Percentiles rank a stretch among this genome's conserved stretches.
These are phyloP conservation scores for Stichopus chloronotus DNA, from an alignment of 35 echinoderm and acorn worm species.

Conservation along the genomic window DNA sequence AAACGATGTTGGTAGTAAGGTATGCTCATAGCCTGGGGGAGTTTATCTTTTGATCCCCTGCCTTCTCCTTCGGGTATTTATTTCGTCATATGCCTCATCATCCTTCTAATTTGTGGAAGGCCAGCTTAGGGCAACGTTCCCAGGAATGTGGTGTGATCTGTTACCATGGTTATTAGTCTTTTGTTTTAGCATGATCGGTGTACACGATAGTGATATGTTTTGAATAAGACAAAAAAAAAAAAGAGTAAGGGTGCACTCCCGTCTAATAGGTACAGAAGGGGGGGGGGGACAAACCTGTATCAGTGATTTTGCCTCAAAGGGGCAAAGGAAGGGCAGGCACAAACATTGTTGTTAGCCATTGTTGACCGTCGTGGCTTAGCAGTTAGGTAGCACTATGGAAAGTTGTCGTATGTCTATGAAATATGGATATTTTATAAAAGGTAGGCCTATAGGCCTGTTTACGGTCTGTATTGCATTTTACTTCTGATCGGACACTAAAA, in stretches of 20 bases:
- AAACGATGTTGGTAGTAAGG: conserved; percentile 21
- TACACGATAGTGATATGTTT: not conserved
- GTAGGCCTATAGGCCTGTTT: no score
- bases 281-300: not conserved
- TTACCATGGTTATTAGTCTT: conserved; percentile 45
- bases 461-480: no score
- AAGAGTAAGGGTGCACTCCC: not conserved
- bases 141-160: conserved; percentile 36
- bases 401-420: no score
- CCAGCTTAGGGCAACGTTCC: conserved; percentile 29
- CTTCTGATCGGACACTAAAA: no score
- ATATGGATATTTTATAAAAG: no score
- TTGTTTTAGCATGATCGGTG: conserved; percentile 24
- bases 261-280: not conserved
- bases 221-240: not conserved
- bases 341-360: no score
- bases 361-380: no score
- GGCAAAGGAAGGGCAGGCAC: no score
- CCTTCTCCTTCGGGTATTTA: conserved; percentile 5
- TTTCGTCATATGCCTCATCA: conserved; percentile 6
- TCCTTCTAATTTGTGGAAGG: not conserved
- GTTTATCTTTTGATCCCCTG: conserved; percentile 29
- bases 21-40: conserved; percentile 33
- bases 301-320: not conserved
- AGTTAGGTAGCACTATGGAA: no score